Conservation (phyloP, 1,140 invertebrate species). For the Antheraea mylitta region DNA sequence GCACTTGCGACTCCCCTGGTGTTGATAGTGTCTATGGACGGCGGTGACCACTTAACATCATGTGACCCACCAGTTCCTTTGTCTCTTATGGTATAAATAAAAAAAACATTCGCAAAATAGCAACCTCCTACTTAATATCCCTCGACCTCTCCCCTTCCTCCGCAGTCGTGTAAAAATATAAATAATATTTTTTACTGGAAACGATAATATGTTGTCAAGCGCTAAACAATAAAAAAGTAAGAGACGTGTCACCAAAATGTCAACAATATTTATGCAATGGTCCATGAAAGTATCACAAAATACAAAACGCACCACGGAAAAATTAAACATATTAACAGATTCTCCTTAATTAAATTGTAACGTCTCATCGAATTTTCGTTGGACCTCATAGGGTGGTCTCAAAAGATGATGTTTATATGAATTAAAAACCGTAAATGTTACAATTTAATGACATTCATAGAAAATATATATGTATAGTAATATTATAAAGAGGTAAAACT, state of each 20-base stretch:
- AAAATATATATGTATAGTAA: background rate
- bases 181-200: background rate
- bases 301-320: slow-evolving; percentile 31
- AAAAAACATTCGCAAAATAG: no score
- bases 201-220: background rate
- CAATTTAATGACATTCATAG: slow-evolving; percentile 34
- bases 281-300: slow-evolving; percentile 28
- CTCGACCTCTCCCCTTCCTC: no score
- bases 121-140: no score
- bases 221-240: background rate
- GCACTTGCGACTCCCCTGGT: no score
- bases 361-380: slow-evolving; percentile 68
- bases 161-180: no score
- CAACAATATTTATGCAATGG: slow-evolving; percentile 34
- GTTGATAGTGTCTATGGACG: no score
- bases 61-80: no score
- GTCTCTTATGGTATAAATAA: no score
- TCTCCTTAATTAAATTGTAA: slow-evolving; percentile 74
- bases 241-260: slow-evolving; percentile 20
- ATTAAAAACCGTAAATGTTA: slow-evolving; percentile 36
- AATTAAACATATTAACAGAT: slow-evolving; percentile 55
- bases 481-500: no score
- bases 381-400: slow-evolving; percentile 53
- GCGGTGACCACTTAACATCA: no score
- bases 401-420: slow-evolving; percentile 32